phyloP scores from a whole-genome alignment of 2,888 invertebrate species.

The Callosobruchus maculatus region DNA sequence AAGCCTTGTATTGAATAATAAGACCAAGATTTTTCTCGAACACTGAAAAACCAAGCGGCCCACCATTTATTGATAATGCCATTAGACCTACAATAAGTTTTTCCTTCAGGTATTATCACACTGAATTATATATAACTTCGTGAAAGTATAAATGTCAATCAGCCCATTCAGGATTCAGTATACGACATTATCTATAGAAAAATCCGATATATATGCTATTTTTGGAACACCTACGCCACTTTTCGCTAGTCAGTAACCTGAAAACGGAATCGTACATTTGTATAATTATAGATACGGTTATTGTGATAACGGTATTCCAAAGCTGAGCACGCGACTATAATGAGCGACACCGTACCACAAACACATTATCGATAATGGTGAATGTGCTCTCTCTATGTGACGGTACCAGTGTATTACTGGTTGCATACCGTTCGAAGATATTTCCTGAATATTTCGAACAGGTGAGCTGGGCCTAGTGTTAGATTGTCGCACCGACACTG shows the following conservation, averaged over 20 bases:
- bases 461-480: too few relatives aligned
- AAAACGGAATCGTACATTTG: neutral
- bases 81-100: too few relatives aligned
- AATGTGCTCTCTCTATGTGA: neutral
- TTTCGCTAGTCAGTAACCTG: neutral
- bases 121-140: neutral
- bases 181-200: neutral
- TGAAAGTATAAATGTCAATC: neutral
- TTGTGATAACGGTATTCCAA: neutral
- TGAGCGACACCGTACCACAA: neutral
- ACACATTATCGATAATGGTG: neutral
- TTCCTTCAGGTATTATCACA: too few relatives aligned
- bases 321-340: neutral
- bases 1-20: too few relatives aligned
- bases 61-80: too few relatives aligned
- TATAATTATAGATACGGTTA: neutral
- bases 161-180: too few relatives aligned
- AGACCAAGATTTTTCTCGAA: too few relatives aligned
- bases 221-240: neutral
- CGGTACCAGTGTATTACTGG: neutral
- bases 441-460: too few relatives aligned
- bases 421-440: too few relatives aligned
- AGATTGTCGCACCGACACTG: neutral
- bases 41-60: too few relatives aligned
- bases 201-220: neutral